Evolutionary conservation across 2,797 vertebrate species (phyloP), one percentile per base, ranked within the genome.

Genomic region (Typhlichthys eigenmanni): DNA sequence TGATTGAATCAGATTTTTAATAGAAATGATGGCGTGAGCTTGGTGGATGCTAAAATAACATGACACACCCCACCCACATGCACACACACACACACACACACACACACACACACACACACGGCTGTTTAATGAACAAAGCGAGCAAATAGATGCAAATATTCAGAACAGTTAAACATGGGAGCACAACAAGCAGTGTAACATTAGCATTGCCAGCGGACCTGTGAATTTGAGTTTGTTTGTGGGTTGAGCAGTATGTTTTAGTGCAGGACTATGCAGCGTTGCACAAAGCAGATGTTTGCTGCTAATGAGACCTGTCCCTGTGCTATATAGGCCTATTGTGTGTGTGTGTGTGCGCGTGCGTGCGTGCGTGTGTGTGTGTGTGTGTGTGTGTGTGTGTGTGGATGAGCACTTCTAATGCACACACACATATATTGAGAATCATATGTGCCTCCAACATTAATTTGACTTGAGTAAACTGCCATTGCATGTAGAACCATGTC

Each of bases 281-380:
- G 60, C 59, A 64, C 77, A 75, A 79, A 79, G 72, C 85, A 88
- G 88, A 87, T 88, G 87, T 72, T 80, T 1, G 62, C 75, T 74
- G 71, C 75, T 88, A 87, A 90, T 90, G 85, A 87, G 71, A 71
- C 69, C 47, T 59, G 34, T 80, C 76, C 59, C 68, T 60, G 34
- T 29, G 24, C 68, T 77, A 48, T 56, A 60, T 74, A 64, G 72
- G 61, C 24, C 24, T 68, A 29, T 13, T 63, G 56, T 67, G 66
- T 65, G 50, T 51, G 64, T 63, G 58, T 24, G 24, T 24, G 24
- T 24, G 24, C 0, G 3, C 0, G 24, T 55, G 50, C 56, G 34
- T 63, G 45, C 55, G 32, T 66, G 3, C 56, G 47, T 66, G 47
- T 55, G 47, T 29, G 34, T 55, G 17, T 51, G 48, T 66, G 56